A percentile compares a stretch with the other conserved stretches of the same genome.
Evolutionary conservation across 2,888 invertebrate genomes (phyloP).

Genomic region (Busseola fusca): DNA sequence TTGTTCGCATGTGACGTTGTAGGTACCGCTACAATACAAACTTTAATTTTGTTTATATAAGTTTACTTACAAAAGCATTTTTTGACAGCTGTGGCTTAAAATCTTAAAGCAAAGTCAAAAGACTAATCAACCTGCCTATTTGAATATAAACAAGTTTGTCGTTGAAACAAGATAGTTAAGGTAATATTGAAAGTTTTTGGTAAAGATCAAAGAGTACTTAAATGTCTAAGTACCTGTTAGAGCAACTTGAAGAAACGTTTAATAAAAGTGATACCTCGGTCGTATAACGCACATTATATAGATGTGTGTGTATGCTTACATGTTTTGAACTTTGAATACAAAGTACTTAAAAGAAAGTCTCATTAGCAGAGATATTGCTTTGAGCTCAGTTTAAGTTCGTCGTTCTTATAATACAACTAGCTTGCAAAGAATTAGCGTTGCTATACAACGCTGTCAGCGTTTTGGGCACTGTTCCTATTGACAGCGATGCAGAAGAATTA

Average conservation of each 20-base stretch:
- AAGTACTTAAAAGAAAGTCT: background rate
- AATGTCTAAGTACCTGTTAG: conserved; percentile 18
- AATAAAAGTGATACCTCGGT: conserved; percentile 16
- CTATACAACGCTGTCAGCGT: too few relatives aligned
- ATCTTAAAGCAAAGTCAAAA: background rate
- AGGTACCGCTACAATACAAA: too few relatives aligned
- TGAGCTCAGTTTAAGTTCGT: too few relatives aligned
- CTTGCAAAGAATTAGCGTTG: too few relatives aligned
- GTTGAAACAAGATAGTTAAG: conserved; percentile 30
- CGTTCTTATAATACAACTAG: background rate
- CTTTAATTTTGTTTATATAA: too few relatives aligned
- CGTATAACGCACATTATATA: background rate
- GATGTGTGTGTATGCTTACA: background rate
- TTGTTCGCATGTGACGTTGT: too few relatives aligned
- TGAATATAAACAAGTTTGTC: conserved; percentile 12
- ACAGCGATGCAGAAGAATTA: background rate
- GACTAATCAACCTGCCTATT: conserved; percentile 4
- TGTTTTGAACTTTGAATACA: background rate
- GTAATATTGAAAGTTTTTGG: conserved; percentile 32
- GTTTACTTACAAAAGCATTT: background rate
- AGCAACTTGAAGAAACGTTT: conserved; percentile 29
- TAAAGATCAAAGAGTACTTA: conserved; percentile 40
- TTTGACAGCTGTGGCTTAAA: conserved; percentile 15
- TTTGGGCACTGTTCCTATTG: background rate
- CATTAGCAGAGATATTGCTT: too few relatives aligned